Base-by-base conservation (phyloP, 2,113 vertebrate genomes). In the Riparia riparia region DNA sequence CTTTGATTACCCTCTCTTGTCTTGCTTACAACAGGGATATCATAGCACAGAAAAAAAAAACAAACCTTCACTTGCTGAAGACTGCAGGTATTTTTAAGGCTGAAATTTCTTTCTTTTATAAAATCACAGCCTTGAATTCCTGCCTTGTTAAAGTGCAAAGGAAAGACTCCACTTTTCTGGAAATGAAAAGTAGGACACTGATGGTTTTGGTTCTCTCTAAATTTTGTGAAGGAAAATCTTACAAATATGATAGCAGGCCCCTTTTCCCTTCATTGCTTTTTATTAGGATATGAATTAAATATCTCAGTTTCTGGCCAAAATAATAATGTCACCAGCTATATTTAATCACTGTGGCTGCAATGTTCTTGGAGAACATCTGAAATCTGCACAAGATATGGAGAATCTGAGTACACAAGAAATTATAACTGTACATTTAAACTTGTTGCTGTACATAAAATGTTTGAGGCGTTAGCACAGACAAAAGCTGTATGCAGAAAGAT, bases 241-340 rank as follows among this genome's bases (percentile, higher is more conserved):
- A 53, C 17, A 82, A 84, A 91, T 26, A 64, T 71, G 20, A 45
- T 89, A 84, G 20, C n/a, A 60, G 15, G 51, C 2, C 12, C 76
- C 28, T 78, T 86, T 90, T 88, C 72, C 41, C 32, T 79, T 85
- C 8, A 28, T 47, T 71, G 12, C 15, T 91, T 92, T 95, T 84
- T 79, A 37, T 60, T 71, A 49, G 25, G 21, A 39, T 74, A 34
- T 64, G 34, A 86, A 78, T 86, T 95, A 90, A 93, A 91, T 77
- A 64, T 81, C 72, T 89, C 83, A 87, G 65, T 49, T 96, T 96
- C 93, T 91, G 50, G 61, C 22, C 73, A 16, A 34, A 72, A 65
- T 68, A 95, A 92, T 86, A 82, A 53, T 29, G 13, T 94, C 66
- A 87, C 63, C 61, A 80, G 70, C 58, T 89, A 93, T 2, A 3